Evolutionary conservation across 2,113 vertebrate genomes (phyloP).

Genomic region (Elgaria multicarinata): DNA sequence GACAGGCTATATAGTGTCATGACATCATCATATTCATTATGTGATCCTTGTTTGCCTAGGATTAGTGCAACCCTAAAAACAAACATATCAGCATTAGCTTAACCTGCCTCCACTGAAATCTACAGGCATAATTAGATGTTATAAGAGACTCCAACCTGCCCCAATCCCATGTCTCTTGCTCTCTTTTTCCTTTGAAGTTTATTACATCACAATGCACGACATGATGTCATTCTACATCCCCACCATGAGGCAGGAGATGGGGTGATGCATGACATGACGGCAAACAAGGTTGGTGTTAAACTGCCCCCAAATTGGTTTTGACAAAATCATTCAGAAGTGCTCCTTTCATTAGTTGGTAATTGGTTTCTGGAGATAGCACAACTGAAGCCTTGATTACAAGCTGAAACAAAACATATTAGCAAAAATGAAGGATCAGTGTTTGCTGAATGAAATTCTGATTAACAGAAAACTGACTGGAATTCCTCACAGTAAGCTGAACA

Average conservation of each 20-base stretch:
- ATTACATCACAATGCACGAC: too few species aligned
- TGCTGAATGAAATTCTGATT: conserved; percentile 46
- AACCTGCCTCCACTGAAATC: background rate
- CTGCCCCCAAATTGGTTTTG: conserved; percentile 27
- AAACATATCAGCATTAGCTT: background rate
- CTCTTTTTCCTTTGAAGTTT: background rate
- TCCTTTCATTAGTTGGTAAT: conserved; percentile 34
- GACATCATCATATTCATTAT: background rate
- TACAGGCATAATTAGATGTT: too few species aligned
- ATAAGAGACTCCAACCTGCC: too few species aligned
- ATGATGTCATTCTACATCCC: background rate
- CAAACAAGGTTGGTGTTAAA: background rate
- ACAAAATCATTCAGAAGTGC: conserved; percentile 28
- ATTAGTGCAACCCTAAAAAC: background rate
- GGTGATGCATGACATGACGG: conserved; percentile 11
- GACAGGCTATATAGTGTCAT: background rate
- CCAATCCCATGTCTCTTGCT: background rate
- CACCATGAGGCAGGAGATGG: too few species aligned
- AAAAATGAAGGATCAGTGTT: conserved; percentile 44
- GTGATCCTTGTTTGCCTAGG: background rate
- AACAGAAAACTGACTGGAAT: conserved; percentile 14
- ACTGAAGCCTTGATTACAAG: conserved; percentile 30
- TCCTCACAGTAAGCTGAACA: background rate
- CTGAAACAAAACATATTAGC: conserved; percentile 35
- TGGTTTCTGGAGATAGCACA: background rate